phyloP scores from a whole-genome alignment of 2,888 invertebrate genomes.

The Ernsta delagoae region DNA sequence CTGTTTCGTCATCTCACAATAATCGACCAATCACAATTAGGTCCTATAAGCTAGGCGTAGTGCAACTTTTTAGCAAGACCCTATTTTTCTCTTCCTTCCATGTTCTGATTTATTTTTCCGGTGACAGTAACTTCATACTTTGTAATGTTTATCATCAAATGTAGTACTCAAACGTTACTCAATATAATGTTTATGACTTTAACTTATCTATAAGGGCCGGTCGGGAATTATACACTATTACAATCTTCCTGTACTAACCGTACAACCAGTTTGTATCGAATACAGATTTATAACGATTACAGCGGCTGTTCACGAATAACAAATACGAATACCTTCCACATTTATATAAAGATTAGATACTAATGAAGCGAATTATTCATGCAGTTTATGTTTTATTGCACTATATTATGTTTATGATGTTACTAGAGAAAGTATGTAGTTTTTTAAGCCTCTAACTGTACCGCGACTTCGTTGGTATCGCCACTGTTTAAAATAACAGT shows the following conservation, averaged over 20 bases:
- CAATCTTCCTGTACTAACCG: conserved; percentile 6
- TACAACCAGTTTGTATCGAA: conserved; percentile 16
- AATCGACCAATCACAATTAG: no score
- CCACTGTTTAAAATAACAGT: no score
- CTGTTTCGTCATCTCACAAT: no score
- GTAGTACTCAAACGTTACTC: no score
- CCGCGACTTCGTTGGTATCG: neutral
- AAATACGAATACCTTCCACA: conserved; percentile 22
- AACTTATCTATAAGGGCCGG: conserved; percentile 18
- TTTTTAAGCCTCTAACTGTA: neutral
- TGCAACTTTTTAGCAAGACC: no score
- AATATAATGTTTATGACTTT: neutral
- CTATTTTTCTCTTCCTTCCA: no score
- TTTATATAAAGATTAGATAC: conserved; percentile 32
- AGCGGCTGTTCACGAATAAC: conserved; percentile 23
- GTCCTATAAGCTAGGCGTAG: no score
- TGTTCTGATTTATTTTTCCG: no score
- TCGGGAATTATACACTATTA: conserved; percentile 5
- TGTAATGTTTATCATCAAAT: no score
- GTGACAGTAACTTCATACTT: no score
- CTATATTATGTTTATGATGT: conserved; percentile 26
- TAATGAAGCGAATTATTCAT: conserved; percentile 36
- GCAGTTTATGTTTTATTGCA: conserved; percentile 32
- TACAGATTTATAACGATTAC: conserved; percentile 11
- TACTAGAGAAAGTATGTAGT: conserved; percentile 28